Percentiles rank a stretch among this genome's conserved stretches.
These are phyloP conservation scores for Himalopsyche japonica DNA, from an alignment of 2,888 invertebrate genomes.

Conservation along the genomic window DNA sequence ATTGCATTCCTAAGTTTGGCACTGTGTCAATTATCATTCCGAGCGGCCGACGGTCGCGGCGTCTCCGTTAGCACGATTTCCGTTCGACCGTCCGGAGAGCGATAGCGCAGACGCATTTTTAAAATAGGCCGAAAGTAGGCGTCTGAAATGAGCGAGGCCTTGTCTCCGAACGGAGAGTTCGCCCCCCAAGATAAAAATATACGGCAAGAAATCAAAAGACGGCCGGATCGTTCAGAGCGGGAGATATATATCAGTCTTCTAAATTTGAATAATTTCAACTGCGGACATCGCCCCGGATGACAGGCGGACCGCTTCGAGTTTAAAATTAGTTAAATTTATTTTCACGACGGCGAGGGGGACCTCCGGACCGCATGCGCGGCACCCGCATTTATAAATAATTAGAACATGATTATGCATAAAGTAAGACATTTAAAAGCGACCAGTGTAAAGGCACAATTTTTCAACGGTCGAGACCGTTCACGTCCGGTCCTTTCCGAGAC, in stretches of 20 bases:
- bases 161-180: neutral
- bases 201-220: neutral
- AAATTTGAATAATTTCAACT: neutral
- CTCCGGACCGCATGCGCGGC: neutral
- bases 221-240: neutral
- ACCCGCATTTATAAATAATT: neutral
- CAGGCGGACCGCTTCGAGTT: neutral
- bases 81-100: no score
- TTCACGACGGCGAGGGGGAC: neutral
- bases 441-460: slow-evolving; percentile 41
- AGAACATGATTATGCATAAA: slow-evolving; percentile 4
- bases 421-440: slow-evolving; percentile 37
- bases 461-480: slow-evolving; percentile 3
- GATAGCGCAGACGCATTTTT: no score
- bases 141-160: neutral
- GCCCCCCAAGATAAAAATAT: neutral
- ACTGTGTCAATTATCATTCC: slow-evolving; percentile 1
- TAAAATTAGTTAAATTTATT: neutral
- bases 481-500: neutral
- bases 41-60: neutral
- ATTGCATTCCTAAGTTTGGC: slow-evolving; percentile 32
- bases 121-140: no score
- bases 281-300: neutral
- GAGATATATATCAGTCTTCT: neutral
- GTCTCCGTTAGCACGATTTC: no score